Conservation (phyloP, 2,797 vertebrate genomes). For the Coregonus sp. region DNA sequence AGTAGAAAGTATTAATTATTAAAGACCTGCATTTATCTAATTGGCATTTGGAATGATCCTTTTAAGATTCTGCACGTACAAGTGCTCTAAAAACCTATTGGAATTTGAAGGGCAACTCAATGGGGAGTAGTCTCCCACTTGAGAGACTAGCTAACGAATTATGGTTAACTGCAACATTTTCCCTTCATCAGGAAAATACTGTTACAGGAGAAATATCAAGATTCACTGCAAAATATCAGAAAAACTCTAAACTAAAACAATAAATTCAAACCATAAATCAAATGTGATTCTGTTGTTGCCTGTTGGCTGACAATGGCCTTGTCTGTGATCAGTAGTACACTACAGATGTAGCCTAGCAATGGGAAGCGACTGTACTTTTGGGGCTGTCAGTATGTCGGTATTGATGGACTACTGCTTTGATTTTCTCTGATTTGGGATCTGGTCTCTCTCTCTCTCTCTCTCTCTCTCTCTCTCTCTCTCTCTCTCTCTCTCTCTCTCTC, state of each 20-base stretch:
- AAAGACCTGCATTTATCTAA: neutral
- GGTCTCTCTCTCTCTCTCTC: neutral
- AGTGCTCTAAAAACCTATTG: neutral
- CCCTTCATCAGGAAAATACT: neutral
- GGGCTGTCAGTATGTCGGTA: slow-evolving; percentile 36
- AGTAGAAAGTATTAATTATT: neutral
- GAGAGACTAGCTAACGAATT: neutral
- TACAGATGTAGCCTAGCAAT: slow-evolving; percentile 16
- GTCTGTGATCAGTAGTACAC: slow-evolving; percentile 38
- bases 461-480: neutral
- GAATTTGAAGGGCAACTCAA: neutral
- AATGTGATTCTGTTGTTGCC: slow-evolving; percentile 7
- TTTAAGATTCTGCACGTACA: slow-evolving; percentile 1
- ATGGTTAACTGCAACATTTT: neutral
- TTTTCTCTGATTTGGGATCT: slow-evolving; percentile 21
- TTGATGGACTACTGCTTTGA: slow-evolving; percentile 52
- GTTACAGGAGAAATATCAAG: neutral
- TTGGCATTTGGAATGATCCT: neutral
- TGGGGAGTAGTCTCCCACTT: neutral
- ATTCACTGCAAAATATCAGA: neutral
- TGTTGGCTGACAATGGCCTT: slow-evolving; percentile 41
- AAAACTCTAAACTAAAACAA: neutral
- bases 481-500: neutral
- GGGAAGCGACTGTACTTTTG: slow-evolving; percentile 23
- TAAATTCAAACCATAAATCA: neutral